Base-by-base conservation (phyloP, 1,140 invertebrate genomes). In the Melitaea cinxia region DNA sequence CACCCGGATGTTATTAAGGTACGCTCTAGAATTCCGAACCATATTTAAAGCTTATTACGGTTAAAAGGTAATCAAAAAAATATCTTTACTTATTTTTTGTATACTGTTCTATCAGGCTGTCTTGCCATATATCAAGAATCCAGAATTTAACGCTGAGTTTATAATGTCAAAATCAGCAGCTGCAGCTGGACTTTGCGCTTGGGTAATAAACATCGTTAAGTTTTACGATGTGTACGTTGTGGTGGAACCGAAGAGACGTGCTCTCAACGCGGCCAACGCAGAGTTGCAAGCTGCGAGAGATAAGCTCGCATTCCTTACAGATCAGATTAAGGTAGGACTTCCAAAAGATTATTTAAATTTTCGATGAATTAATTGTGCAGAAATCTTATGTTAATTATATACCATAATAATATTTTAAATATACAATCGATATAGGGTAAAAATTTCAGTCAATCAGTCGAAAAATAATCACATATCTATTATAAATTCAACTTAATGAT, bases 151-250 rank as follows among this genome's bases (percentile, higher is more conserved):
- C 64, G 95, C 97, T 0, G 96, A 98, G 17, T 94, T 96, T 55
- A 96, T 99, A 68, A 86, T 94, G 62, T 92, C 94, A 0, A 98
- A 98, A 91, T 99, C 97, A 0, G 93, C 94, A 49, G 98, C 98
- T 33, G 98, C 98, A 17, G 96, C 96, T 55, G 97, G 96, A 56
- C 89, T 99, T 0, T 99, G 97, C 80, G 95, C 97, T 9, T 99
- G 98, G 97, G 97, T 97, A 0, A 96, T 98, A 57, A 99, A 99
- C 85, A 98, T 99, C 68, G 93, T 96, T 75, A 95, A 94, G 45
- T 99, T 97, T 91, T 97, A 98, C 88, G 95, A 97, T 39, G 97
- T 99, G 14, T 99, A 95, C 82, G 96, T 97, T 63, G 95, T 97
- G 26, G 98, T 99, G 0, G 97, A 98, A 83, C 98, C 98, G 9